Conservation (phyloP, 2,797 vertebrate species). For the Liasis olivaceus region DNA sequence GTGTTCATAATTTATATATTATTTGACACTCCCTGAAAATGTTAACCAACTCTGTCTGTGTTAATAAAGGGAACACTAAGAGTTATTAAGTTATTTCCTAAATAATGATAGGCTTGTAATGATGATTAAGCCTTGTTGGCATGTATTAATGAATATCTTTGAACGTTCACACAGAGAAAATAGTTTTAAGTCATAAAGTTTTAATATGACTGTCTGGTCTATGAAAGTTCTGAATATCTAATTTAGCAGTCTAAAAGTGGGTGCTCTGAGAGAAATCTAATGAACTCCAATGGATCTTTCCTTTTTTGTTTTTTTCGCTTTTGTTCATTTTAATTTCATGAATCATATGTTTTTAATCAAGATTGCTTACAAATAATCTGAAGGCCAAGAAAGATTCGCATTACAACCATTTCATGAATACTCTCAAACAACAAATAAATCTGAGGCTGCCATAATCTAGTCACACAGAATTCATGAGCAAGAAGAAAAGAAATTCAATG, state of each 20-base stretch:
- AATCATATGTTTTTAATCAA: not conserved
- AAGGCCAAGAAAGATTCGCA: constrained; percentile 10
- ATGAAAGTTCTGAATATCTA: not conserved
- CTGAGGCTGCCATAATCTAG: constrained; percentile 47
- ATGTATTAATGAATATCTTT: constrained; percentile 10
- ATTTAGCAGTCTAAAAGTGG: not conserved
- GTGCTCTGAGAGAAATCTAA: not conserved
- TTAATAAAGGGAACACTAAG: not conserved
- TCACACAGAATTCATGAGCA: constrained; percentile 45
- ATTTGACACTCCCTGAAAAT: not conserved
- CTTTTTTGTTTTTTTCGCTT: not conserved
- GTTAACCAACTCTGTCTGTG: not conserved
- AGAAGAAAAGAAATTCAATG: constrained; percentile 52
- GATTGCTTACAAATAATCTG: constrained; percentile 33
- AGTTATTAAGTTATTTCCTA: not conserved
- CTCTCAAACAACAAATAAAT: constrained; percentile 49
- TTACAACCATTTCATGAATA: constrained; percentile 38
- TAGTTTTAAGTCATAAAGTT: not conserved
- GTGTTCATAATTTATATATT: not conserved
- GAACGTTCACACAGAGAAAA: constrained; percentile 19
- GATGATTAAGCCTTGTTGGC: not conserved
- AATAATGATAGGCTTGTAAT: constrained; percentile 5
- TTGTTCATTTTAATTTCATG: not conserved
- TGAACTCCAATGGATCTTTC: not conserved
- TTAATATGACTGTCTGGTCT: not conserved